Conservation (phyloP, 2,113 vertebrate genomes). For the Actenoides hombroni region DNA sequence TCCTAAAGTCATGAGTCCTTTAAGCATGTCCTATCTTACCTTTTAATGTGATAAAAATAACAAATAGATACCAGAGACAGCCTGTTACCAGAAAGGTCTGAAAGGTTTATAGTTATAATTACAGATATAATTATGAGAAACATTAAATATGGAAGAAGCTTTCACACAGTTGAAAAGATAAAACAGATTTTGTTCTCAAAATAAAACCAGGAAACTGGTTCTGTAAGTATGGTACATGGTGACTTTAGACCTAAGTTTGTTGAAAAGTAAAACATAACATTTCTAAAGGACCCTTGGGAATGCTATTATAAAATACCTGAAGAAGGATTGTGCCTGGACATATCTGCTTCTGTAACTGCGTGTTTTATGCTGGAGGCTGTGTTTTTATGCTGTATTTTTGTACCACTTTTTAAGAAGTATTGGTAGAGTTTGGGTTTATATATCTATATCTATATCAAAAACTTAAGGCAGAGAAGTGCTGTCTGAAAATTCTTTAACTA, state of each 20-base stretch:
- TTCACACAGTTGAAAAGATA: constrained; percentile 16
- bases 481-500: not conserved
- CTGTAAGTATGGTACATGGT: not conserved
- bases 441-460: not conserved
- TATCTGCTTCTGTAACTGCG: not conserved
- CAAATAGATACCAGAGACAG: not conserved
- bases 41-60: constrained; percentile 17
- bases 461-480: not conserved
- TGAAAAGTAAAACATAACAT: not conserved
- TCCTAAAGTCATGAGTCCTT: not conserved
- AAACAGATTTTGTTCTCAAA: not conserved
- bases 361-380: not conserved
- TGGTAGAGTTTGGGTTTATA: not conserved
- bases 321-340: not conserved
- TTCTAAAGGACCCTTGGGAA: not conserved
- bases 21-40: not conserved
- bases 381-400: not conserved
- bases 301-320: not conserved
- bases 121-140: constrained; percentile 28
- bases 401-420: not conserved
- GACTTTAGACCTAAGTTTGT: not conserved
- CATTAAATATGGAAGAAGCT: constrained; percentile 20
- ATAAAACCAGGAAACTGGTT: not conserved
- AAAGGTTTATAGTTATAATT: constrained; percentile 22
- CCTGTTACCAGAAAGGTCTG: not conserved